phyloP scores from a whole-genome alignment of 2,888 invertebrate species.

The Ichneumoninae sp. region DNA sequence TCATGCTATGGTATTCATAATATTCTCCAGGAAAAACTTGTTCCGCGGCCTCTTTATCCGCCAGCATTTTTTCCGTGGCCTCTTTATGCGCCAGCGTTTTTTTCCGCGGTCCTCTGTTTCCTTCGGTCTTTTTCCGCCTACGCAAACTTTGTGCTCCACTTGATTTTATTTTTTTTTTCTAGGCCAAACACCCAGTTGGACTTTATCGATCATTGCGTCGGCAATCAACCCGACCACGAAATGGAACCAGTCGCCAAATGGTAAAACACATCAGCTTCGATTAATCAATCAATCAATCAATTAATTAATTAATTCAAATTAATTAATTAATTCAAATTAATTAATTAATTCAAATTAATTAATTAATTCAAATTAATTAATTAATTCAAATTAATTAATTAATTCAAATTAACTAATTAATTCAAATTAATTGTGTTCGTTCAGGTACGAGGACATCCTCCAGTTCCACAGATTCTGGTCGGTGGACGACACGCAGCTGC shows the following conservation, averaged over 20 bases:
- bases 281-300: background rate
- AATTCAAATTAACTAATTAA: background rate
- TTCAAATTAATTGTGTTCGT: slow-evolving; percentile 13
- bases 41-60: too few species aligned
- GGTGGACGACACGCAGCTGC: slow-evolving; percentile 97
- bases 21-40: too few species aligned
- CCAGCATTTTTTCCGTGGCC: too few species aligned
- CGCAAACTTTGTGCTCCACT: background rate
- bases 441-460: slow-evolving; percentile 89
- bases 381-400: background rate
- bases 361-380: background rate
- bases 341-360: background rate
- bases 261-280: slow-evolving; percentile 83
- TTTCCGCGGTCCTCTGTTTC: too few species aligned
- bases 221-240: slow-evolving; percentile 96
- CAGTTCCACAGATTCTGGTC: slow-evolving; percentile 98
- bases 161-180: slow-evolving; percentile 52
- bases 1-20: too few species aligned
- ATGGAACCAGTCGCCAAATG: slow-evolving; percentile 97
- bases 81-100: too few species aligned
- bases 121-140: too few species aligned
- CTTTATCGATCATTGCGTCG: slow-evolving; percentile 98
- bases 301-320: background rate
- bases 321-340: background rate
- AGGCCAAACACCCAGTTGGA: slow-evolving; percentile 91